Evolutionary conservation across 2,797 vertebrate genomes (phyloP), one percentile per base, ranked within the genome.

Genomic region (Notolabrus celidotus): DNA sequence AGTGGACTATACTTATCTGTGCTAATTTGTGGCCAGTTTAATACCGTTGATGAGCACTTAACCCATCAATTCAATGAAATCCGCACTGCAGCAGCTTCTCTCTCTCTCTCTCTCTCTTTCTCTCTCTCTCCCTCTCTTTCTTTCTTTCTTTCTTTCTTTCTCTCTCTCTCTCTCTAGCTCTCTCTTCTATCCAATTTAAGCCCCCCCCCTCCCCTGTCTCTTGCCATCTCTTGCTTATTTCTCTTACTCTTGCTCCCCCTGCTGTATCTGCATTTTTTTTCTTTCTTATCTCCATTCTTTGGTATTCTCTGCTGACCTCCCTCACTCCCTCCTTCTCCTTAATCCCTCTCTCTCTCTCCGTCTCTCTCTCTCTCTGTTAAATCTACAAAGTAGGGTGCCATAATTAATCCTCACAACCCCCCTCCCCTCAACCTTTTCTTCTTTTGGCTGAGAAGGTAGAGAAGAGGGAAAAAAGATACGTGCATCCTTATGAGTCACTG

Each of bases 41-140:
- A 80, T 46, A 56, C 31, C 19, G 6, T 43, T 58, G 65, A 80
- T 74, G 68, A 81, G 61, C 75, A 78, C 65, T 83, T 83, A 83
- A 88, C 82, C 73, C 80, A 81, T 82, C 83, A 80, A 47, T 33
- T 34, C 60, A 79, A 72, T 69, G 77, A 91, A 86, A 88, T 67
- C 92, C 85, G 91, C 92, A 93, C 87, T 93, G 91, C 91, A 93
- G 89, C 80, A 90, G 80, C 87, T 71, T 74, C 58, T 55, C 67
- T 73, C 17, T 52, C 33, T 69, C 41, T 63, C 17, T 66, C 56
- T 75, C 60, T 66, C 61, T 46, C 56, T 43, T 51, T 75, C 62
- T 69, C 46, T 60, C 60, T 68, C 71, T 71, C 27, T 53, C 54
- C 63, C 82, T 72, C 12, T 76, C 60, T n/a, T n/a, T n/a, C n/a